These are phyloP conservation scores for Fulica atra DNA, from an alignment of 2,113 vertebrate species.

Conservation along the genomic window DNA sequence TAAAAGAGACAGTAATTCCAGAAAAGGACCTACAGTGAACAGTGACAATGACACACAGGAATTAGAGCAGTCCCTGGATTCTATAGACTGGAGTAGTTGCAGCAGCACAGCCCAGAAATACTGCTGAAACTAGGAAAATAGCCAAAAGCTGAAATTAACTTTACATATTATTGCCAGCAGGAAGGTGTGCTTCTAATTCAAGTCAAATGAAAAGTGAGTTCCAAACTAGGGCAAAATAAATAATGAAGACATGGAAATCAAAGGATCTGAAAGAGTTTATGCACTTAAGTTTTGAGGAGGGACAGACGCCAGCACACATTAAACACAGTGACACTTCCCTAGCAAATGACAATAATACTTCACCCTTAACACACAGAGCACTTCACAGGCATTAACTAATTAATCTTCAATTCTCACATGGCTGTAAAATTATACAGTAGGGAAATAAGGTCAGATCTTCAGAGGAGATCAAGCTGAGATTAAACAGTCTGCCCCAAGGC, in stretches of 20 bases:
- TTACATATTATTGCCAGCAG: background rate
- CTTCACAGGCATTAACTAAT: conserved; percentile 63
- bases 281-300: background rate
- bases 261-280: background rate
- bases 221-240: background rate
- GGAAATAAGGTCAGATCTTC: conserved; percentile 54
- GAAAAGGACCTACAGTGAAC: background rate
- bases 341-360: background rate
- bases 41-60: background rate
- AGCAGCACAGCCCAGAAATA: background rate
- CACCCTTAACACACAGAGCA: conserved; percentile 29
- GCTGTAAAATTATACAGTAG: conserved; percentile 48
- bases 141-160: background rate
- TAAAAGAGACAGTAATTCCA: background rate
- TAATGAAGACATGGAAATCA: background rate
- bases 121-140: background rate
- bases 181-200: background rate
- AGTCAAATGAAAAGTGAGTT: background rate
- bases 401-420: conserved; percentile 40
- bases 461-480: background rate
- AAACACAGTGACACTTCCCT: background rate
- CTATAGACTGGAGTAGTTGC: background rate
- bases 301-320: background rate
- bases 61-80: background rate
- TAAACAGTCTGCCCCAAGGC: background rate